A percentile compares a stretch with the other conserved stretches of the same genome.
phyloP scores from a whole-genome alignment of 37 sponge, comb jelly and placozoan genomes.

The Axinella damicornis region DNA sequence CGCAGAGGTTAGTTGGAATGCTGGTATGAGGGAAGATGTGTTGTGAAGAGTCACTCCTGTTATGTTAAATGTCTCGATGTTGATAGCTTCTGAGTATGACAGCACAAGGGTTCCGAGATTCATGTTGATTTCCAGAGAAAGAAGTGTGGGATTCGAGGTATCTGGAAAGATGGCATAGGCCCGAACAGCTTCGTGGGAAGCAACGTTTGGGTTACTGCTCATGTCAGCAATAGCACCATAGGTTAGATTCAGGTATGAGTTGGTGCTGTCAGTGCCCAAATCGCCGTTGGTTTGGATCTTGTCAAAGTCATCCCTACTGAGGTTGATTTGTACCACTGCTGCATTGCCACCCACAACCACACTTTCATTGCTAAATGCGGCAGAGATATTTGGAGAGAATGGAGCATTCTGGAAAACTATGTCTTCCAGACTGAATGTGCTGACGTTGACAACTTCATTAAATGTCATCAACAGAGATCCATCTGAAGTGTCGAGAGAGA shows the following conservation, averaged over 20 bases:
- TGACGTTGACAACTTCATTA: conserved; percentile 78
- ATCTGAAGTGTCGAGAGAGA: conserved; percentile 58
- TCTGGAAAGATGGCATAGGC: conserved; percentile 51
- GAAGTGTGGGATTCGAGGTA: conserved; percentile 41
- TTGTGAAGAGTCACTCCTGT: conserved; percentile 65
- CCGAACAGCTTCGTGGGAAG: conserved; percentile 38
- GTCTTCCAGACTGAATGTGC: conserved; percentile 30
- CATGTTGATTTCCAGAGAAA: conserved; percentile 63
- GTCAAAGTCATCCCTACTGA: conserved; percentile 70
- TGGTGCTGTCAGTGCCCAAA: conserved; percentile 32
- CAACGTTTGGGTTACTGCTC: conserved; percentile 67
- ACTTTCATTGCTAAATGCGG: conserved; percentile 31
- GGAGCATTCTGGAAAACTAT: conserved; percentile 61
- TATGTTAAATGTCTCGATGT: conserved; percentile 48
- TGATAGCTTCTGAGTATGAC: conserved; percentile 81
- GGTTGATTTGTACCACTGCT: conserved; percentile 23
- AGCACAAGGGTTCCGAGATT: conserved; percentile 51
- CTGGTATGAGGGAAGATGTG: conserved; percentile 13
- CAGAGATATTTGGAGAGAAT: conserved; percentile 33
- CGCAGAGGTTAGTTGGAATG: conserved; percentile 36
- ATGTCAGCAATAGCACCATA: conserved; percentile 63
- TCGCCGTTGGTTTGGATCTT: conserved; percentile 28
- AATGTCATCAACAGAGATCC: conserved; percentile 66
- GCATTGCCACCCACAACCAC: background rate
- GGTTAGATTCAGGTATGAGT: conserved; percentile 64